A percentile compares a stretch with the other conserved stretches of the same genome.
Evolutionary conservation across 2,797 vertebrate species (phyloP).

Genomic region (Typhlichthys subterraneus): DNA sequence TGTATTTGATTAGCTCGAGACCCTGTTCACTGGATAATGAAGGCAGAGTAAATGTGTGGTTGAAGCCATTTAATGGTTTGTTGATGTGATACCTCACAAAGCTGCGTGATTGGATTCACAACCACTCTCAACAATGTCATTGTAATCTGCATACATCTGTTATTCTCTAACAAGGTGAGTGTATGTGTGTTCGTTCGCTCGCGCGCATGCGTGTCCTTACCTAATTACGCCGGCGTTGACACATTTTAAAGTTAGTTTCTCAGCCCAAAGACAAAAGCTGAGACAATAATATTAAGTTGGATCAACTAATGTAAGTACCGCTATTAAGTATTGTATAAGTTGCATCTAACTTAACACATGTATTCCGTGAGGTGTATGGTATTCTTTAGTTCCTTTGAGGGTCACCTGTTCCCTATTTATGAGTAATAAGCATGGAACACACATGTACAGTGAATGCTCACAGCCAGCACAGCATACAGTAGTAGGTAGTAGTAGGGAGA

Average conservation of each 20-base stretch:
- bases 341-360: not conserved
- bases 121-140: slow-evolving; percentile 4
- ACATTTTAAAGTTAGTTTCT: not conserved
- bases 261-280: not conserved
- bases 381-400: too few species aligned
- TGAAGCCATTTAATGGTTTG: slow-evolving; percentile 12
- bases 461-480: not conserved
- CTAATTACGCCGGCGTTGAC: not conserved
- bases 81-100: slow-evolving; percentile 1
- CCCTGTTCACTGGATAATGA: slow-evolving; percentile 15
- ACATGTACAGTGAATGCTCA: too few species aligned
- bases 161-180: slow-evolving; percentile 8
- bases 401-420: too few species aligned
- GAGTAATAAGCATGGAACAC: too few species aligned
- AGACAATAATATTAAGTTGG: not conserved
- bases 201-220: not conserved
- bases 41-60: slow-evolving; percentile 11
- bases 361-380: too few species aligned
- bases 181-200: not conserved
- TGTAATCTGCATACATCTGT: slow-evolving; percentile 15
- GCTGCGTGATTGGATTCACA: slow-evolving; percentile 11
- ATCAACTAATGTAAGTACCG: not conserved
- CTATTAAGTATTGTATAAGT: not conserved
- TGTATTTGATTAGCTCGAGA: slow-evolving; percentile 8
- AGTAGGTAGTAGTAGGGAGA: too few species aligned